A percentile compares a stretch with the other conserved stretches of the same genome.
Evolutionary conservation across 2,113 vertebrate species (phyloP).

Genomic region (Tautogolabrus adspersus): DNA sequence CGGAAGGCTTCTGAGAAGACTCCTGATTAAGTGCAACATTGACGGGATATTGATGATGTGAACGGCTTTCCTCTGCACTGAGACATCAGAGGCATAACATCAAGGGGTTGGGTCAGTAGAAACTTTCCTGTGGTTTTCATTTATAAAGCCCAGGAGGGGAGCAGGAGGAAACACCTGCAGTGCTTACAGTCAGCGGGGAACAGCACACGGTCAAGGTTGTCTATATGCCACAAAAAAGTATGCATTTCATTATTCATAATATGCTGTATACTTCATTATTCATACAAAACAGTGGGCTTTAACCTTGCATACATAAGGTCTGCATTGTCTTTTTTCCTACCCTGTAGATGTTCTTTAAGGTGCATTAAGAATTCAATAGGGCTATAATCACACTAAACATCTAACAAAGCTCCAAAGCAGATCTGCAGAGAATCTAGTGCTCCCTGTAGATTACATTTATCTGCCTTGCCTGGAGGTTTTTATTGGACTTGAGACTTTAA

Average conservation of each 20-base stretch:
- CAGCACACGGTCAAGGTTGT: constrained; percentile 20
- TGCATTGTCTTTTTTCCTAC: background rate
- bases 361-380: constrained; percentile 11
- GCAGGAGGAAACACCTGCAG: constrained; percentile 45
- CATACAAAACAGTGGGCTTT: background rate
- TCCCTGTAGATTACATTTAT: constrained; percentile 39
- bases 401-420: constrained; percentile 9
- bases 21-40: constrained; percentile 21
- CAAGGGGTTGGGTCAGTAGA: constrained; percentile 23
- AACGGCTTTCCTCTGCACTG: background rate
- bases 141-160: constrained; percentile 43
- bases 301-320: background rate
- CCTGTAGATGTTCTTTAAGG: background rate
- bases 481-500: constrained; percentile 29
- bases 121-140: constrained; percentile 40
- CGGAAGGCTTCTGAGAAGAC: background rate
- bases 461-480: constrained; percentile 31
- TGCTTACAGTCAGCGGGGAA: constrained; percentile 11
- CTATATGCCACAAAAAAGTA: background rate
- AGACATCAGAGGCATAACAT: constrained; percentile 47
- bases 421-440: constrained; percentile 20
- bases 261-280: constrained; percentile 17
- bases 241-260: constrained; percentile 12
- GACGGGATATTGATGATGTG: constrained; percentile 47
- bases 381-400: constrained; percentile 29